Evolutionary conservation across 2,888 invertebrate species (phyloP).

Genomic region (Coelopa pilipes): DNA sequence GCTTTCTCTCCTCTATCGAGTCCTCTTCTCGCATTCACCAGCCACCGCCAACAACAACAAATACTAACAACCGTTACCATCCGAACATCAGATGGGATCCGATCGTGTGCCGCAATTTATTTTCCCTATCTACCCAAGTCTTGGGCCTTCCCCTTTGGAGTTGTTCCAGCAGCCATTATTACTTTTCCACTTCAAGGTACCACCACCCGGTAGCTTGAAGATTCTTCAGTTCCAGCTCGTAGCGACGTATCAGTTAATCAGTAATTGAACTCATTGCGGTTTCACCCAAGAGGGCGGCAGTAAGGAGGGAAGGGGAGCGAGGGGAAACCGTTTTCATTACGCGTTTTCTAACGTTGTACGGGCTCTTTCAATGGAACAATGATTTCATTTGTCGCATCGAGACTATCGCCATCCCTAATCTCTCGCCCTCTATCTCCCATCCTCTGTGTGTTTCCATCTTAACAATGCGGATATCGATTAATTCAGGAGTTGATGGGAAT

Average conservation of each 20-base stretch:
- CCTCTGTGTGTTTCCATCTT: neutral
- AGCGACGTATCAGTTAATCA: slow-evolving; percentile 30
- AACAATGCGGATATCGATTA: slow-evolving; percentile 14
- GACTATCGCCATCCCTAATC: too few relatives aligned
- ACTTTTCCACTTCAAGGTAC: slow-evolving; percentile 2
- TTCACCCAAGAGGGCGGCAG: neutral
- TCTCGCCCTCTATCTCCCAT: too few relatives aligned
- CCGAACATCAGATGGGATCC: too few relatives aligned
- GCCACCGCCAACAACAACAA: too few relatives aligned
- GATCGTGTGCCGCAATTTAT: neutral
- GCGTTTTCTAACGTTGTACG: neutral
- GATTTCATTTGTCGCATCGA: slow-evolving; percentile 24
- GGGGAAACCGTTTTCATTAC: neutral
- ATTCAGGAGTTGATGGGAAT: neutral
- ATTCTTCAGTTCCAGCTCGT: neutral
- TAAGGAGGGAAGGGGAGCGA: too few relatives aligned
- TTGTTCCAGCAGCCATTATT: neutral
- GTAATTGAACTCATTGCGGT: slow-evolving; percentile 35
- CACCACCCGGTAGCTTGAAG: neutral
- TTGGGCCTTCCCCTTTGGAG: neutral
- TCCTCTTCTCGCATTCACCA: too few relatives aligned
- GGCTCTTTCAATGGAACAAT: slow-evolving; percentile 26
- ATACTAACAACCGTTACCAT: too few relatives aligned
- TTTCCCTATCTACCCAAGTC: neutral
- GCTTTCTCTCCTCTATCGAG: too few relatives aligned